A percentile compares a stretch with the other conserved stretches of the same genome.
These are phyloP conservation scores for Antheraea pernyi DNA, from an alignment of 1,140 invertebrate genomes.

Conservation along the genomic window DNA sequence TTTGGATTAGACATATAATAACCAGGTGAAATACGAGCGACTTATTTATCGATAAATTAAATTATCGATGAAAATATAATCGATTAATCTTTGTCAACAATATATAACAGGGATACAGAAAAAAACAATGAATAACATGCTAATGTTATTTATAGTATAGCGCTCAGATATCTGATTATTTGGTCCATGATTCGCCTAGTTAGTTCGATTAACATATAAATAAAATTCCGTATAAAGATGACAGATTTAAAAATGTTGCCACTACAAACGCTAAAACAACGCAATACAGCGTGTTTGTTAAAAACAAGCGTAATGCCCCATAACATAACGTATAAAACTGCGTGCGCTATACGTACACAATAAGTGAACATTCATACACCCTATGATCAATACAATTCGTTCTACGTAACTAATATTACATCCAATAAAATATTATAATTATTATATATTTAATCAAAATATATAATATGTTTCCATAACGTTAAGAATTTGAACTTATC, in stretches of 20 bases:
- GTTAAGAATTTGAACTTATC: constrained; percentile 69
- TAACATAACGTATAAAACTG: constrained; percentile 5
- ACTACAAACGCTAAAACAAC: neutral
- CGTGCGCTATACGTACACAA: constrained; percentile 7
- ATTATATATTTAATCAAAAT: constrained; percentile 41
- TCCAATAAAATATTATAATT: constrained; percentile 48
- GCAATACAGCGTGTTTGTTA: neutral
- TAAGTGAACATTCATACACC: constrained; percentile 9
- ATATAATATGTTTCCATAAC: constrained; percentile 67
- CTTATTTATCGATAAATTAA: neutral
- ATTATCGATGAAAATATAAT: too few species aligned
- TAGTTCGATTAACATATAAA: neutral
- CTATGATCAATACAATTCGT: constrained; percentile 23
- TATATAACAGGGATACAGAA: neutral
- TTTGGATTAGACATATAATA: neutral
- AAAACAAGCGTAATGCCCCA: neutral
- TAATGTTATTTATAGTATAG: neutral
- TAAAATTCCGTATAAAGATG: neutral
- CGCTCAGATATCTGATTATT: neutral
- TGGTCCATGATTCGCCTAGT: constrained; percentile 1
- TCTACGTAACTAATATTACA: constrained; percentile 41
- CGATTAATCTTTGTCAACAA: neutral
- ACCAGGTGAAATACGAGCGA: neutral
- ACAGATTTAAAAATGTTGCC: neutral
- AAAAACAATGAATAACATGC: neutral